A percentile compares a stretch with the other conserved stretches of the same genome.
phyloP scores from a whole-genome alignment of 2,113 vertebrate genomes.

The Ictalurus furcatus region DNA sequence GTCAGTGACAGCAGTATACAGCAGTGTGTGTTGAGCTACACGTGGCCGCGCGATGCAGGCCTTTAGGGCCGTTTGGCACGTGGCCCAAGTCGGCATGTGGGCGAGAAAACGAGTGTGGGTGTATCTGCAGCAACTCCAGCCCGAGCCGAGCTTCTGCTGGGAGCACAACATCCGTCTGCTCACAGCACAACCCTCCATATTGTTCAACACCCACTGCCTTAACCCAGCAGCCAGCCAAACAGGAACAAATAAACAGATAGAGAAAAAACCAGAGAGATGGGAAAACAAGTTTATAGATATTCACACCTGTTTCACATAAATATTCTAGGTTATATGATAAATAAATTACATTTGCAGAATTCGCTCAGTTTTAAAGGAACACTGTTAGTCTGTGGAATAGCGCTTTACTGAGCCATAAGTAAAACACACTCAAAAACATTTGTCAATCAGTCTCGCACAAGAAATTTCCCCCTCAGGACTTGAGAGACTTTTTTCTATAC shows the following conservation, averaged over 20 bases:
- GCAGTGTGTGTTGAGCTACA: constrained; percentile 32
- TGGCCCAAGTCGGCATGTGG: constrained; percentile 63
- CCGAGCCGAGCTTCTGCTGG: constrained; percentile 55
- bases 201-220: constrained; percentile 73
- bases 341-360: constrained; percentile 10
- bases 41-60: constrained; percentile 49
- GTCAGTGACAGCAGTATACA: constrained; percentile 14
- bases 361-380: background rate
- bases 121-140: constrained; percentile 67
- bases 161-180: constrained; percentile 62
- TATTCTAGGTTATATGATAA: constrained; percentile 33
- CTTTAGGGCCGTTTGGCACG: constrained; percentile 62
- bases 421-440: background rate
- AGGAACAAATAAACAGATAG: constrained; percentile 44
- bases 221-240: constrained; percentile 65
- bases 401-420: background rate
- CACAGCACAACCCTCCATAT: constrained; percentile 74
- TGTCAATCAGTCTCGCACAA: background rate
- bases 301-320: constrained; percentile 44
- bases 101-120: constrained; percentile 69
- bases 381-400: background rate
- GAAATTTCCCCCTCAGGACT: background rate
- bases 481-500: background rate
- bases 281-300: constrained; percentile 45
- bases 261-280: constrained; percentile 11